phyloP scores from a whole-genome alignment of 2,888 invertebrate genomes.

The Ophion obscuratus region DNA sequence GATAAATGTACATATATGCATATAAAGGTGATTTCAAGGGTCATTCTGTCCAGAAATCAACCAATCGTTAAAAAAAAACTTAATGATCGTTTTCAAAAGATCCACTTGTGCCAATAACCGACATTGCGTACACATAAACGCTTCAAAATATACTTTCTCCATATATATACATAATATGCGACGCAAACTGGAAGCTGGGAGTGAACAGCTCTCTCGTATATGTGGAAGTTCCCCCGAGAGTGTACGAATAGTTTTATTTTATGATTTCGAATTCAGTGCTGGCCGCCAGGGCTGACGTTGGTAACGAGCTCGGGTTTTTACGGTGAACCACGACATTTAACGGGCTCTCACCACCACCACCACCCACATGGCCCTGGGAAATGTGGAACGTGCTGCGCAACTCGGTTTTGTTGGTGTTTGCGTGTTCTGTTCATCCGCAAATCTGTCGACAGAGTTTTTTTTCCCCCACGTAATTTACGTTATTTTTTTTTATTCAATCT shows the following conservation, averaged over 20 bases:
- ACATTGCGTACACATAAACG: no score
- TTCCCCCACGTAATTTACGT: slow-evolving; percentile 49
- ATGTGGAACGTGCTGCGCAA: slow-evolving; percentile 53
- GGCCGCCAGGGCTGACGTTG: slow-evolving; percentile 63
- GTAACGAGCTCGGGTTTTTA: slow-evolving; percentile 80
- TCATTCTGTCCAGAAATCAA: no score
- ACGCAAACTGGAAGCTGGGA: slow-evolving; percentile 7
- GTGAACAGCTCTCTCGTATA: slow-evolving; percentile 42
- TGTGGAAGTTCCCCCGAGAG: slow-evolving; percentile 29
- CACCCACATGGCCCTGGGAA: slow-evolving; percentile 53
- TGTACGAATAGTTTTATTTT: slow-evolving; percentile 79
- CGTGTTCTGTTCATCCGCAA: slow-evolving; percentile 53
- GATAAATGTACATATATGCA: no score
- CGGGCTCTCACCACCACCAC: slow-evolving; percentile 66
- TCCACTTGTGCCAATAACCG: no score
- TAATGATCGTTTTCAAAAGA: no score
- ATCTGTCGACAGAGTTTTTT: slow-evolving; percentile 48
- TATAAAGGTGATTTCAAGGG: no score
- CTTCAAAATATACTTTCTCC: not conserved
- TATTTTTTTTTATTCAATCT: slow-evolving; percentile 56
- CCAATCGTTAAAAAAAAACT: no score
- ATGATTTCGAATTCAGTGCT: slow-evolving; percentile 67
- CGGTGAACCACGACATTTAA: slow-evolving; percentile 83
- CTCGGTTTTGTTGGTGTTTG: slow-evolving; percentile 59
- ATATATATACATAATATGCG: not conserved